Base-by-base conservation (phyloP, 2,113 vertebrate species). In the Nanorana parkeri region DNA sequence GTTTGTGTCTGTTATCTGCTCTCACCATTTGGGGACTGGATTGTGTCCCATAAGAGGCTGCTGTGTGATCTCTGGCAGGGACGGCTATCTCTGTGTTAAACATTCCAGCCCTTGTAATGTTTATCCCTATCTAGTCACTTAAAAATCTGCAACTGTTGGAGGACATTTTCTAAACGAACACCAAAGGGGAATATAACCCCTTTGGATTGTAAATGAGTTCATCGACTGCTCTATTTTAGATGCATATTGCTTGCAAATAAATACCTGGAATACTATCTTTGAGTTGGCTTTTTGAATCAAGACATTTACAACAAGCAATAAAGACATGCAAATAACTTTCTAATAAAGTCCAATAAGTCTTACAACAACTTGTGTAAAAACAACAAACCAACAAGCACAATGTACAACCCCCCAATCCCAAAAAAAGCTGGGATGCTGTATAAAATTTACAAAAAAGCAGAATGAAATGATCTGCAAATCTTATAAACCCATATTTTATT, bases 51-150 rank as follows among this genome's bases (percentile, higher is more conserved):
- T 26, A 55, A 41, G 56, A 68, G 55, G 24, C 61, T 69, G 13
- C 68, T 74, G 60, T 61, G 79, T 74, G 68, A 81, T 61, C 56
- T 65, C 63, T 65, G 60, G 32, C 69, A 81, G 67, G 60, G 26
- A 24, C 68, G 17, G n/a, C 32, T 80, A 72, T 81, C 68, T 81
- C 36, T 64, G 28, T 68, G 77, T 78, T 28, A 78, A 17, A 64
- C 56, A 81, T 81, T 81, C 69, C 79, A 3, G 19, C 52, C 54
- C 69, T 56, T 73, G 23, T 56, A 55, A 28, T 73, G 69, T 52
- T 73, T 81, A 47, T 29, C 21, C 36, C n/a, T 17, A 20, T 72
- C 7, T 28, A 55, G 41, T 21, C 58, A 69, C 52, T 58, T 32
- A 5, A 21, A 80, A 32, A 11, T 58, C 61, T 72, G 54, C 26